phyloP scores from a whole-genome alignment of 2,888 invertebrate species.

The Stictocephala bisonia region DNA sequence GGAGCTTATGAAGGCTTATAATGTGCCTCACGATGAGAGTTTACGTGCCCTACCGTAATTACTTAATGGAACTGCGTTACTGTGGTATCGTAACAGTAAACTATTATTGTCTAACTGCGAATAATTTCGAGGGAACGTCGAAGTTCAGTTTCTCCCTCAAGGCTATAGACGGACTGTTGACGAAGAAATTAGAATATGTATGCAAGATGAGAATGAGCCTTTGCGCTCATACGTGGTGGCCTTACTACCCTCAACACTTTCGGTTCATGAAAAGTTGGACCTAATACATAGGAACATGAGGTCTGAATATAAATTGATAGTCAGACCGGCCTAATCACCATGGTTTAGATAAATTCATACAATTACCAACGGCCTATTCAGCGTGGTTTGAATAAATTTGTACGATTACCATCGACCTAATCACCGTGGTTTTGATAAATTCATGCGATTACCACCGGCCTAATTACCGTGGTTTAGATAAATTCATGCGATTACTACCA shows the following conservation, averaged over 20 bases:
- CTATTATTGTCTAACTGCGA: neutral
- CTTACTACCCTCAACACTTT: neutral
- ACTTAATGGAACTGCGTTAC: neutral
- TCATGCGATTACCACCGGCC: too few species aligned
- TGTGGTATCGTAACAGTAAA: constrained; percentile 22
- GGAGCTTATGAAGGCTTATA: neutral
- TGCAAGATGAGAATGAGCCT: constrained; percentile 7
- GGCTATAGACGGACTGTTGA: neutral
- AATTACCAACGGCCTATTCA: too few species aligned
- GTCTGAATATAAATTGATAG: neutral
- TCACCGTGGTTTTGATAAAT: too few species aligned
- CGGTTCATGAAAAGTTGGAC: too few species aligned
- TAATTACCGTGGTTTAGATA: too few species aligned
- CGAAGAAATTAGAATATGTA: constrained; percentile 13
- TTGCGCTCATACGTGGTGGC: neutral
- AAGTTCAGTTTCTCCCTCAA: constrained; percentile 13
- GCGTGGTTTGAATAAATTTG: too few species aligned
- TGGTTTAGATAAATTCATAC: too few species aligned
- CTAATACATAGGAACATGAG: too few species aligned
- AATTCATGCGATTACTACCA: too few species aligned
- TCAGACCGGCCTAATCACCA: too few species aligned
- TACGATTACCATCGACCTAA: too few species aligned
- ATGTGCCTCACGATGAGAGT: neutral
- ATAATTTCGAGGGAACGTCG: neutral
- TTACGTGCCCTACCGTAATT: constrained; percentile 12